Percentiles rank a stretch among this genome's conserved stretches.
phyloP scores from a whole-genome alignment of 2,888 invertebrate genomes.

The Alcis repandata region DNA sequence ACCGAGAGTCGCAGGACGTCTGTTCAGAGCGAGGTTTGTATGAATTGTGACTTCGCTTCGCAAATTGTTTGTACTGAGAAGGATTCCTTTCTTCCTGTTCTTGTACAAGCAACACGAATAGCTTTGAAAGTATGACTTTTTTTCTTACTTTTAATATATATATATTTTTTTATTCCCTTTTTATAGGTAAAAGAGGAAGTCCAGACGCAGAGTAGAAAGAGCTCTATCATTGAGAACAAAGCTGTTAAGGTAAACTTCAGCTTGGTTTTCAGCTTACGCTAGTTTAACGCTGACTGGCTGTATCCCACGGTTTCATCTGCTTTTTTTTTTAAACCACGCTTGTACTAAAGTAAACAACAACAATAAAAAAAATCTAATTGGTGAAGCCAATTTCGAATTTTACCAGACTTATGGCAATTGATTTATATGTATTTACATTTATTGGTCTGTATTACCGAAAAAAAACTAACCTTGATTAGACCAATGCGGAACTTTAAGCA shows the following conservation, averaged over 20 bases:
- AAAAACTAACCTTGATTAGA: too few species aligned
- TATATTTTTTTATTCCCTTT: neutral
- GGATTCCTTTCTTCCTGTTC: neutral
- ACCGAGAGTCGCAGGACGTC: constrained; percentile 79
- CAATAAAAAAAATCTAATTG: too few species aligned
- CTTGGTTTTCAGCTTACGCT: neutral
- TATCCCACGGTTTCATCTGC: too few species aligned
- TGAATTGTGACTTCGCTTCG: constrained; percentile 3
- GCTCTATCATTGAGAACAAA: constrained; percentile 78
- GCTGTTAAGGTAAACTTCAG: constrained; percentile 69
- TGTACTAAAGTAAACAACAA: too few species aligned
- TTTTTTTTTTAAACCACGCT: too few species aligned
- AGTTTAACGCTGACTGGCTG: neutral
- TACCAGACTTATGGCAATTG: too few species aligned
- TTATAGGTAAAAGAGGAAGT: constrained; percentile 40
- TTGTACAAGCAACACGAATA: neutral
- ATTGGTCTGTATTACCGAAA: too few species aligned
- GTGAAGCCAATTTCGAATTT: too few species aligned
- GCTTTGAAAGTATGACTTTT: neutral
- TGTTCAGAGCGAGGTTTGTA: constrained; percentile 73
- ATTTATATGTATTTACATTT: too few species aligned
- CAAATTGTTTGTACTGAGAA: neutral
- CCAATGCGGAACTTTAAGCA: too few species aligned
- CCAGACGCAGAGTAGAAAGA: constrained; percentile 65
- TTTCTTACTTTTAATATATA: neutral